Evolutionary conservation across 2,113 vertebrate species (phyloP), one percentile per base, ranked within the genome.

Genomic region (Melospiza melodia): DNA sequence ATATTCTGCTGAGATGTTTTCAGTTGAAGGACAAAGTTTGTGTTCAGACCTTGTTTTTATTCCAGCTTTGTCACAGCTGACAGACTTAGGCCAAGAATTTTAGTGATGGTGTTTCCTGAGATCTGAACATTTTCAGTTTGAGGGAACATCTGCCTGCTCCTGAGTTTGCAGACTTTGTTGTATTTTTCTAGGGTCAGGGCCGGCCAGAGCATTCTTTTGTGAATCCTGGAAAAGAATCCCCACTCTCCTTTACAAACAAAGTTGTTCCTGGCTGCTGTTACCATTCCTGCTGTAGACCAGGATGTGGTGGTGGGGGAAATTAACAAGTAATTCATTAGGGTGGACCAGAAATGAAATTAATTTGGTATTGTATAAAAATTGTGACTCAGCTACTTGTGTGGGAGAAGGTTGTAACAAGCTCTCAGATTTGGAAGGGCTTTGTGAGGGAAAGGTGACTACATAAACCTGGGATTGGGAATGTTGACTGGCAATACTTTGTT

Each of bases 71-170:
- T 55, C 66, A 88, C 17, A 87, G 80, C 66, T 2, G 18, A 71
- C 73, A 89, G 48, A 61, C 35, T 61, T 61, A 68, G 78, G 94
- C 93, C 95, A 92, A 90, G 61, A 93, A 77, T 94, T 96, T 92
- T 84, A 94, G 69, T 90, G 68, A 77, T 89, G 90, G 88, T 95
- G 94, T 94, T 96, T 96, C 93, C 94, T 94, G 85, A 94, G 73
- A 65, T 84, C 76, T 84, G 80, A 95, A 51, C 58, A 78, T 78
- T 81, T 94, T 92, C 46, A 67, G 18, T 92, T 71, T 86, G 76
- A 84, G 61, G 77, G 85, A 96, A 93, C 90, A 96, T 93, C 92
- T 96, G 95, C 25, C 73, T 93, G 73, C 90, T 87, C 68, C 65
- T 81, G 92, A 94, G 76, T 65, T 57, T 93, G 76, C 85, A 93